Evolutionary conservation across 1,140 invertebrate genomes (phyloP).

Genomic region (Drosophila lacteicornis): DNA sequence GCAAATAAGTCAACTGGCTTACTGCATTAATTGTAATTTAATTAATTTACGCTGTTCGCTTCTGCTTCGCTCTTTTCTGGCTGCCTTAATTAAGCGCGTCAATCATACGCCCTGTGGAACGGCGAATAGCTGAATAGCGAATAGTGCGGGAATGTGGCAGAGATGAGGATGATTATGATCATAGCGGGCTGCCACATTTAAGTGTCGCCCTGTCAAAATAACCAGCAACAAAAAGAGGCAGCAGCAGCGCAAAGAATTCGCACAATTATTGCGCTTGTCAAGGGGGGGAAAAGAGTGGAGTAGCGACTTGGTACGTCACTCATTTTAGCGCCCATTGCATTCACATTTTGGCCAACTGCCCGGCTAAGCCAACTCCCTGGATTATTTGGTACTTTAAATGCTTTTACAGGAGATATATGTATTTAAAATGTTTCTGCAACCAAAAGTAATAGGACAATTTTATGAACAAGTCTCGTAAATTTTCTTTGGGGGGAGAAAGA

Average conservation of each 20-base stretch:
- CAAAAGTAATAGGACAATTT: not conserved
- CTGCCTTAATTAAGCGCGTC: slow-evolving; percentile 70
- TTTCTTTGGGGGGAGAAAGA: no score
- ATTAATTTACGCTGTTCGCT: slow-evolving; percentile 65
- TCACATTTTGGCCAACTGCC: slow-evolving; percentile 54
- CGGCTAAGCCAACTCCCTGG: not conserved
- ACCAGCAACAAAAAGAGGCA: slow-evolving; percentile 24
- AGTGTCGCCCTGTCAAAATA: slow-evolving; percentile 70
- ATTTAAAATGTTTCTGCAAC: not conserved
- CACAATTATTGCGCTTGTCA: slow-evolving; percentile 74
- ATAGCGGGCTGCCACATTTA: slow-evolving; percentile 59
- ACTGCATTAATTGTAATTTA: slow-evolving; percentile 78
- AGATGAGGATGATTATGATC: slow-evolving; percentile 38
- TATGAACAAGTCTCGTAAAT: not conserved
- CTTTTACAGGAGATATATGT: not conserved
- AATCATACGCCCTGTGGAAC: slow-evolving; percentile 73
- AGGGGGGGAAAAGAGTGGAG: not conserved
- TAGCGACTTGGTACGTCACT: slow-evolving; percentile 53
- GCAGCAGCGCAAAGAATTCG: slow-evolving; percentile 56
- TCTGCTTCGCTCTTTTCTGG: slow-evolving; percentile 26
- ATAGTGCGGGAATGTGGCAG: slow-evolving; percentile 31
- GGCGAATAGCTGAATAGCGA: slow-evolving; percentile 35
- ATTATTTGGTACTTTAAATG: not conserved
- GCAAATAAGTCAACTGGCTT: slow-evolving; percentile 47
- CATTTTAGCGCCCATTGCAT: slow-evolving; percentile 68